Percentiles rank a stretch among this genome's conserved stretches.
These are phyloP conservation scores for Rhamphomyia laevipes DNA, from an alignment of 2,888 invertebrate genomes.

Conservation along the genomic window DNA sequence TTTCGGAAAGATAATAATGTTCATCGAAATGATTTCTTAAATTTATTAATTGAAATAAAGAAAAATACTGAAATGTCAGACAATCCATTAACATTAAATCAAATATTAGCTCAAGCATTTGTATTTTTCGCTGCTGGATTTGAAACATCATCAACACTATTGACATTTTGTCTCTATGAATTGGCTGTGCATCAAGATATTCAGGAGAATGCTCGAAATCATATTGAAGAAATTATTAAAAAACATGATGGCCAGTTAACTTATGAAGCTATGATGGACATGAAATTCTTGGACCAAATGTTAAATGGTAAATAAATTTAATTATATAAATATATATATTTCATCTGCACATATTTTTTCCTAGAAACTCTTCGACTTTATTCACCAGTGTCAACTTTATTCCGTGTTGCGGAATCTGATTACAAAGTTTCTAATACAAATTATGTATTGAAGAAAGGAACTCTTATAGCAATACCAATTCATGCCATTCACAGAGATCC, in stretches of 20 bases:
- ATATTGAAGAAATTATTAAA: slow-evolving; percentile 29
- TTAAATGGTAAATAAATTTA: slow-evolving; percentile 25
- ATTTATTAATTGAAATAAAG: slow-evolving; percentile 21
- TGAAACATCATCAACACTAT: slow-evolving; percentile 37
- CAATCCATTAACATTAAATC: slow-evolving; percentile 22
- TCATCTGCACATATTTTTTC: slow-evolving; percentile 7
- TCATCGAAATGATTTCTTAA: slow-evolving; percentile 23
- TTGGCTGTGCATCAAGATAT: slow-evolving; percentile 35
- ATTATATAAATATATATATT: too few relatives aligned
- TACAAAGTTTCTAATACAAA: slow-evolving; percentile 20
- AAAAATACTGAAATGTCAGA: not conserved
- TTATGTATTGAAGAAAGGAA: slow-evolving; percentile 20
- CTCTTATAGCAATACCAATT: slow-evolving; percentile 20
- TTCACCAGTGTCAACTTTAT: slow-evolving; percentile 32
- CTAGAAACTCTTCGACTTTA: slow-evolving; percentile 40
- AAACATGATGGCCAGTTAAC: slow-evolving; percentile 28
- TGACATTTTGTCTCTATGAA: slow-evolving; percentile 37
- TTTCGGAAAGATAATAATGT: slow-evolving; percentile 20
- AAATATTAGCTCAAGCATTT: slow-evolving; percentile 40
- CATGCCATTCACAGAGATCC: slow-evolving; percentile 28
- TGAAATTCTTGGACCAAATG: slow-evolving; percentile 37
- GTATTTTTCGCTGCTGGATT: slow-evolving; percentile 41
- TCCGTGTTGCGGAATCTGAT: slow-evolving; percentile 20
- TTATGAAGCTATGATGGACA: slow-evolving; percentile 24
- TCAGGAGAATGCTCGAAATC: slow-evolving; percentile 32